Evolutionary conservation across 2,888 invertebrate species (phyloP).

Genomic region (Mythimna pallens): DNA sequence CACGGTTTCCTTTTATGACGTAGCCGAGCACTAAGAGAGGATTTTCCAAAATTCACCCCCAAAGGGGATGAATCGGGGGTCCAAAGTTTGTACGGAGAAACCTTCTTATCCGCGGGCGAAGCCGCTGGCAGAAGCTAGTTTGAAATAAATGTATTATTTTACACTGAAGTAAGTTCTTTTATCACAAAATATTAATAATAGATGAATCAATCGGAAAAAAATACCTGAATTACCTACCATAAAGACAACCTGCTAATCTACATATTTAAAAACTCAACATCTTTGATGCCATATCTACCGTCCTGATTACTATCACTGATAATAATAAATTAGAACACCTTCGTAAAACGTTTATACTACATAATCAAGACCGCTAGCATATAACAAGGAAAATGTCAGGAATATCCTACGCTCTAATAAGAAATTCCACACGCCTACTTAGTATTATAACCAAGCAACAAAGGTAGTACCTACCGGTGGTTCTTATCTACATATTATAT

Average conservation of each 20-base stretch:
- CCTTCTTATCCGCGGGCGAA: no score
- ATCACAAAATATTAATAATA: no score
- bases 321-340: background rate
- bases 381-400: background rate
- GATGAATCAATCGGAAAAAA: no score
- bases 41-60: no score
- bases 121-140: no score
- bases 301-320: constrained; percentile 9
- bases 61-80: no score
- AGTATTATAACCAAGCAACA: background rate
- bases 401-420: constrained; percentile 23
- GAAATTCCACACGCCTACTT: constrained; percentile 24
- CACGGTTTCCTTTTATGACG: no score
- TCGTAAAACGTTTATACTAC: background rate
- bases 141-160: no score
- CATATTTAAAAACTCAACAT: background rate
- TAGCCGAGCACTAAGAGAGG: no score
- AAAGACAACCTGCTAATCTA: background rate
- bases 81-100: no score
- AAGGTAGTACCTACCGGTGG: background rate
- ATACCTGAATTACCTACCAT: background rate
- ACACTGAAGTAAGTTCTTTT: no score
- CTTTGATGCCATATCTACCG: background rate
- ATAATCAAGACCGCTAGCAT: background rate
- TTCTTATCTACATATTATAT: no score